Conservation (phyloP, 2,113 vertebrate genomes). For the Actenoides hombroni region DNA sequence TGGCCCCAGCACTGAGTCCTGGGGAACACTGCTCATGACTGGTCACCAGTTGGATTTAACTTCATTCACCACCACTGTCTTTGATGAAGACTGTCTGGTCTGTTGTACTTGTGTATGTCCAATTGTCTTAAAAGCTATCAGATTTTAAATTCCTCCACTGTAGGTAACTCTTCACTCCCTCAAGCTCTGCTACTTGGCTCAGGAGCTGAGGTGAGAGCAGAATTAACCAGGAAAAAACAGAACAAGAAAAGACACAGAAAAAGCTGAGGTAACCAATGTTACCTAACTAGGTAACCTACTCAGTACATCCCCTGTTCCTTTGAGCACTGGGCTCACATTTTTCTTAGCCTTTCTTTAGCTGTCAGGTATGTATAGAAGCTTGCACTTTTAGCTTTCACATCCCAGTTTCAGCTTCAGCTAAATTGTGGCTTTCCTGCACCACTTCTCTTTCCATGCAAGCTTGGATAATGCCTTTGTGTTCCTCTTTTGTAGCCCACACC, state of each 20-base stretch:
- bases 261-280: background rate
- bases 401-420: background rate
- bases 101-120: fast-evolving
- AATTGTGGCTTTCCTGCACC: background rate
- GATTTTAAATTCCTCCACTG: background rate
- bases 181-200: background rate
- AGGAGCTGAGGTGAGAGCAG: background rate
- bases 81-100: background rate
- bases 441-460: background rate
- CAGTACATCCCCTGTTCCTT: background rate
- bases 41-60: too few relatives aligned
- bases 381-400: background rate
- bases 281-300: too few relatives aligned
- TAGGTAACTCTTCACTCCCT: background rate
- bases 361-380: background rate
- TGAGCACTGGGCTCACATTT: background rate
- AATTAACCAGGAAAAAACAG: background rate
- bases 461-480: background rate
- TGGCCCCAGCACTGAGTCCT: too few relatives aligned
- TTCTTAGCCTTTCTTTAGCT: background rate
- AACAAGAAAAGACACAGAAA: background rate
- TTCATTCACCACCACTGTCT: background rate
- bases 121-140: background rate
- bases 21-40: too few relatives aligned
- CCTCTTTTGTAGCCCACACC: background rate